Evolutionary conservation across 2,797 vertebrate genomes (phyloP).

Genomic region (Lycodopsis pacificus): DNA sequence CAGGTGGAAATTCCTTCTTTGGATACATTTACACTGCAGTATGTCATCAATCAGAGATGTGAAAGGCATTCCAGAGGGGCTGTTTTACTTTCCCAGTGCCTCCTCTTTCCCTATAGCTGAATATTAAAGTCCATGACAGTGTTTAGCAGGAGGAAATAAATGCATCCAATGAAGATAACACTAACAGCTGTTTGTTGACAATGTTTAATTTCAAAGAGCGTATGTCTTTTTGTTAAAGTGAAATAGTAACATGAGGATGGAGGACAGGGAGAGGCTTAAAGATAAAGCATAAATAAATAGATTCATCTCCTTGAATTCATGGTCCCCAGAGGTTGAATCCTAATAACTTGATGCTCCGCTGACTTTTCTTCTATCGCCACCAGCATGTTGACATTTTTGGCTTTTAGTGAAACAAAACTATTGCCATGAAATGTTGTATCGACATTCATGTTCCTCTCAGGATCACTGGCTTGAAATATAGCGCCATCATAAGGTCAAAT

Average conservation of each 20-base stretch:
- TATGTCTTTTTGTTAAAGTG: neutral
- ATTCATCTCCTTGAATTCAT: neutral
- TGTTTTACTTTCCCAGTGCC: conserved; percentile 26
- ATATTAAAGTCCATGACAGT: conserved; percentile 16
- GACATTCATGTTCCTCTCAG: neutral
- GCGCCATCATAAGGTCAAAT: neutral
- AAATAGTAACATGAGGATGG: neutral
- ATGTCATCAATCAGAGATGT: conserved; percentile 38
- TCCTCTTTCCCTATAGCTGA: neutral
- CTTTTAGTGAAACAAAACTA: neutral
- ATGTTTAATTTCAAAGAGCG: neutral
- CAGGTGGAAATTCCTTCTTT: conserved; percentile 52
- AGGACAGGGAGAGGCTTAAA: neutral
- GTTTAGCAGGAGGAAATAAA: neutral
- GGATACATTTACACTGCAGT: conserved; percentile 29
- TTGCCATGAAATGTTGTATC: neutral
- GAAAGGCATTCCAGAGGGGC: conserved; percentile 39
- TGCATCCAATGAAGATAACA: neutral
- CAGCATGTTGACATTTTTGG: conserved; percentile 2
- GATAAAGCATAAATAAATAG: neutral
- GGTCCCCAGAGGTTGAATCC: neutral
- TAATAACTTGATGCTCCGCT: neutral
- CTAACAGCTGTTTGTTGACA: neutral
- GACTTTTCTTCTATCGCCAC: neutral
- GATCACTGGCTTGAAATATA: neutral